phyloP scores from a whole-genome alignment of 2,797 vertebrate genomes.

The Schizothorax lantsangensis region DNA sequence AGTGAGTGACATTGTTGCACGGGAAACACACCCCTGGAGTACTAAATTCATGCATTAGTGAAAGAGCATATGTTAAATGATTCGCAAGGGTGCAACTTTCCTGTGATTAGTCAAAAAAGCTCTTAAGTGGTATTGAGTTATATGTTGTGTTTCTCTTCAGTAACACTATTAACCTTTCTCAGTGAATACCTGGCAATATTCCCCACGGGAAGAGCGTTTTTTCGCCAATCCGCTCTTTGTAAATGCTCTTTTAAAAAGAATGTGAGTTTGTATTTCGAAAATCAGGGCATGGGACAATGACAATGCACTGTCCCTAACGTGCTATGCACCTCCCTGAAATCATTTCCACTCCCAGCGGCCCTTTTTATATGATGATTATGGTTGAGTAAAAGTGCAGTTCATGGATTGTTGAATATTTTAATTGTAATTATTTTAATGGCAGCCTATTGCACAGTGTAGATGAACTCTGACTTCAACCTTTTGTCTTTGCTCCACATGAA shows the following conservation, averaged over 20 bases:
- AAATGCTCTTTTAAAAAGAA: slow-evolving; percentile 42
- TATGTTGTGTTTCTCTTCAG: slow-evolving; percentile 43
- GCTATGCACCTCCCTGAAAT: slow-evolving; percentile 9
- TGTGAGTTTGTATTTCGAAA: slow-evolving; percentile 34
- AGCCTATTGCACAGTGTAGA: slow-evolving; percentile 7
- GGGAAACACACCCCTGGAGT: neutral
- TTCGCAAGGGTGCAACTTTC: slow-evolving; percentile 13
- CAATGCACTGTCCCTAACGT: slow-evolving; percentile 13
- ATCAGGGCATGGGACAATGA: slow-evolving; percentile 50
- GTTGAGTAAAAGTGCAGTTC: slow-evolving; percentile 25
- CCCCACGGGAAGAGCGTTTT: slow-evolving; percentile 14
- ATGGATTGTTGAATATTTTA: slow-evolving; percentile 36
- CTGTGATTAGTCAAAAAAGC: slow-evolving; percentile 36
- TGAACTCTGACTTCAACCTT: slow-evolving; percentile 27
- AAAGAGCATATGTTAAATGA: slow-evolving; percentile 30
- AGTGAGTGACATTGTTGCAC: neutral
- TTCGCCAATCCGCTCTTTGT: neutral
- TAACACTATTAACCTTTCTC: slow-evolving; percentile 56
- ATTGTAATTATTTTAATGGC: slow-evolving; percentile 42
- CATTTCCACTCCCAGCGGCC: neutral
- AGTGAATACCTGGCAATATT: slow-evolving; percentile 46
- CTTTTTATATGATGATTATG: slow-evolving; percentile 33
- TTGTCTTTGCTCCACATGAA: slow-evolving; percentile 36
- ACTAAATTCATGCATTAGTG: slow-evolving; percentile 15
- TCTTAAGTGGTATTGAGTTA: slow-evolving; percentile 52